phyloP scores from a whole-genome alignment of 2,888 invertebrate genomes.

The Hetaerina titia region DNA sequence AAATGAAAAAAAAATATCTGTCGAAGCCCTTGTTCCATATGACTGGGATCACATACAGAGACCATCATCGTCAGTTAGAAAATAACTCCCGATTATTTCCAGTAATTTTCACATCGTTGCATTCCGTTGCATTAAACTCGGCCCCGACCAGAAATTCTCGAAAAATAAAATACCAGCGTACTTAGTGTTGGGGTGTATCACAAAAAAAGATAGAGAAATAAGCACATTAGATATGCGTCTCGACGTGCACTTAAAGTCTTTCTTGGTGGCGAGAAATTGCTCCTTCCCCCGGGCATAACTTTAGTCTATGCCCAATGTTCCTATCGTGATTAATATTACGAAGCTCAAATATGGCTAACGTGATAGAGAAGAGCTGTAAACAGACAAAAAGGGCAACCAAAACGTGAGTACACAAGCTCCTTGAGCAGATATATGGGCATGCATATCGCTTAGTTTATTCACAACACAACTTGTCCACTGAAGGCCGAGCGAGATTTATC shows the following conservation, averaged over 20 bases:
- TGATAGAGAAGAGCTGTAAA: not conserved
- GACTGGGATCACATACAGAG: too few species aligned
- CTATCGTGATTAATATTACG: not conserved
- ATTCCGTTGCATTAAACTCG: too few species aligned
- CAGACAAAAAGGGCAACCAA: not conserved
- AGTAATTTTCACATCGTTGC: too few species aligned
- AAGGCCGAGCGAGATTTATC: not conserved
- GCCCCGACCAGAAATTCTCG: too few species aligned
- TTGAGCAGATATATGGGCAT: not conserved
- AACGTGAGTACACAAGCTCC: not conserved
- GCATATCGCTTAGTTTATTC: not conserved
- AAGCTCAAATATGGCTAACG: not conserved
- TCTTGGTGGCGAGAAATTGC: not conserved
- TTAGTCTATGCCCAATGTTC: not conserved
- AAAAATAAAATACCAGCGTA: too few species aligned
- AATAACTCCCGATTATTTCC: too few species aligned
- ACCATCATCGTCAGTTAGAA: too few species aligned
- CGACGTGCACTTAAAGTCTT: not conserved
- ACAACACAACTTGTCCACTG: not conserved
- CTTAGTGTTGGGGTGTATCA: too few species aligned
- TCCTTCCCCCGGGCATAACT: not conserved
- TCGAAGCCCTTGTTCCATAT: too few species aligned
- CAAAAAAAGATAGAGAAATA: too few species aligned
- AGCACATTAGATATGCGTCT: too few species aligned
- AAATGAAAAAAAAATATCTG: too few species aligned